Base-by-base conservation (phyloP, 2,797 vertebrate genomes). In the Cheirogaleus major region DNA sequence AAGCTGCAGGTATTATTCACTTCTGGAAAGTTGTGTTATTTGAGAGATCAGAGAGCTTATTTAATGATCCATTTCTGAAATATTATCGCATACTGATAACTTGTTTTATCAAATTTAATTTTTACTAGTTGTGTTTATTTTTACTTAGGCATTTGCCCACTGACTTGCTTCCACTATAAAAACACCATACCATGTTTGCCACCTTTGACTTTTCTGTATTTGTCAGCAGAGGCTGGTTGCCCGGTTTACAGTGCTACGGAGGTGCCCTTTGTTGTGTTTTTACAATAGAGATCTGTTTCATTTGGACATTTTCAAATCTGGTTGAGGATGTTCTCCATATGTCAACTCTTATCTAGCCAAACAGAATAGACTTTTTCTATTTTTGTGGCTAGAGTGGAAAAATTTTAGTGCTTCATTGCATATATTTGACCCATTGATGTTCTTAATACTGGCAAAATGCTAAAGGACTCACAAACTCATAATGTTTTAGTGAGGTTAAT, bases 301-400 rank as follows among this genome's bases (percentile, higher is more conserved):
- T 89, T 91, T 94, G 93, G 79, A 63, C 25, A 35, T 23, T 96
- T 96, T 96, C 80, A 78, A 57, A 85, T 96, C 70, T 95, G 78
- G 61, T 91, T 89, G 80, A 97, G 59, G 72, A 84, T 89, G 72
- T 76, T 94, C n/a, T 95, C 70, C 70, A 76, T 96, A 85, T 96
- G 82, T 85, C 17, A 0, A 45, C 61, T 89, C 32, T 93, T 83
- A 95, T 57, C 32, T 85, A 65, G 83, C 80, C 55, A 95, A 91
- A 90, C 45, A 70, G 50, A 94, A 70, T 52, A 78, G 35, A 91
- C 27, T 81, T 83, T 90, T 95, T 95, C 82, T 93, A 22, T 92
- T 93, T 96, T 87, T 81, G 70, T 90, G 75, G 11, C 38, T 59
- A 63, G 65, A 92, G 48, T 94, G 67, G 81, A 93, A 90, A 88